Conservation (phyloP, 2,888 invertebrate genomes). For the Oxyteleia sp. region DNA sequence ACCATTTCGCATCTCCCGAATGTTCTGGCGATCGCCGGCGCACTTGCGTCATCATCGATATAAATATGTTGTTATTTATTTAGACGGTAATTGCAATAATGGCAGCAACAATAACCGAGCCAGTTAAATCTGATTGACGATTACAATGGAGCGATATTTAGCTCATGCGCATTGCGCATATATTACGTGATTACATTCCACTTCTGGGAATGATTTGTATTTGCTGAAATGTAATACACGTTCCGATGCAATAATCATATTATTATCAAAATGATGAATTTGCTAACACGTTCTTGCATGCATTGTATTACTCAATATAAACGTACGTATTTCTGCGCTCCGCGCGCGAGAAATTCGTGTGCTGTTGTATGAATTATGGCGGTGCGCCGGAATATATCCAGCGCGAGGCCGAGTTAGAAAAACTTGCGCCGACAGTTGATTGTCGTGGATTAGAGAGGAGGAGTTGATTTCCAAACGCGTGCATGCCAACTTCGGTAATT, state of each 20-base stretch:
- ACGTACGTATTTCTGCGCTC: constrained; percentile 37
- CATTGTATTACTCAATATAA: constrained; percentile 63
- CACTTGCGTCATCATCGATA: constrained; percentile 9
- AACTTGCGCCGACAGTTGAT: constrained; percentile 28
- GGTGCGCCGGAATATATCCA: constrained; percentile 22
- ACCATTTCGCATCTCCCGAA: constrained; percentile 45
- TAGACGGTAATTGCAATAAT: constrained; percentile 53
- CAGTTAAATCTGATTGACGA: constrained; percentile 66
- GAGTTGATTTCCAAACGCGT: constrained; percentile 16
- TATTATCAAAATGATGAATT: constrained; percentile 73
- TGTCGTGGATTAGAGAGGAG: constrained; percentile 13
- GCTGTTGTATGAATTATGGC: constrained; percentile 35
- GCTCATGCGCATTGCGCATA: constrained; percentile 62
- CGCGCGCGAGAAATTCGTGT: constrained; percentile 14
- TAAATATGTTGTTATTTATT: constrained; percentile 46
- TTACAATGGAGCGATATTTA: constrained; percentile 61
- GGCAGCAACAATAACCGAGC: constrained; percentile 50
- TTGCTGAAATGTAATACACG: constrained; percentile 72
- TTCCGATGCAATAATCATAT: constrained; percentile 70
- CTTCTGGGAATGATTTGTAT: constrained; percentile 69
- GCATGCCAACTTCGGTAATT: constrained; percentile 28
- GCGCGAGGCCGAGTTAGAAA: constrained; percentile 21
- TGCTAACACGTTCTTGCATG: constrained; percentile 63
- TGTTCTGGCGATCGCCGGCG: not conserved
- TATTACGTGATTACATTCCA: constrained; percentile 72